These are phyloP conservation scores for Erythrolamprus reginae DNA, from an alignment of 2,113 vertebrate species.

Conservation along the genomic window DNA sequence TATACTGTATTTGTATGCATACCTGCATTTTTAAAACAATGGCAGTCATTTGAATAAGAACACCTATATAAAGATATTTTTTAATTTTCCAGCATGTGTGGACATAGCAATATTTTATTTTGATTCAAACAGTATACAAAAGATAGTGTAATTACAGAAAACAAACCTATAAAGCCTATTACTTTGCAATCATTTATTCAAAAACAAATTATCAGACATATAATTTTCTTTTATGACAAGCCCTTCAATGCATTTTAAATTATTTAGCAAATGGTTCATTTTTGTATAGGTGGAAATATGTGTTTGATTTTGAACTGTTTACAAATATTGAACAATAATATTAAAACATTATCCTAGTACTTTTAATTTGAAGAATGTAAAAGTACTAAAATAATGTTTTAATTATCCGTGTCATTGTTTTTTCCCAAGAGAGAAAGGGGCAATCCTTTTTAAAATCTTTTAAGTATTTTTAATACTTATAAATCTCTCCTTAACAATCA, in stretches of 20 bases:
- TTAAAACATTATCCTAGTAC: constrained; percentile 13
- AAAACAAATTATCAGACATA: constrained; percentile 20
- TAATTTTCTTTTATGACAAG: background rate
- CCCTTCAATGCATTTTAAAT: constrained; percentile 7
- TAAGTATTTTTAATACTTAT: constrained; percentile 40
- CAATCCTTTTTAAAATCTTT: constrained; percentile 11
- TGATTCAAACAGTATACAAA: background rate
- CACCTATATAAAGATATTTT: background rate
- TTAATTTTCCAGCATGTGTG: background rate
- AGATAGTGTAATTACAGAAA: background rate
- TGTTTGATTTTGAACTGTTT: constrained; percentile 12
- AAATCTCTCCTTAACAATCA: constrained; percentile 49
- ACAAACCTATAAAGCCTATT: background rate
- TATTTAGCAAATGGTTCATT: constrained; percentile 17
- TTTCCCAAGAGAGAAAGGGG: constrained; percentile 15
- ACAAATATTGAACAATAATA: constrained; percentile 45
- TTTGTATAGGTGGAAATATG: constrained; percentile 9
- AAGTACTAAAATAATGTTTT: background rate
- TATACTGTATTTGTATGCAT: background rate
- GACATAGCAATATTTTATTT: background rate
- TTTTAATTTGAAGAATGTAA: background rate
- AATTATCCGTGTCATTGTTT: background rate
- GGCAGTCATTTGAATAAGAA: background rate
- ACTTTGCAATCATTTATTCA: background rate
- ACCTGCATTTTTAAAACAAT: background rate